These are phyloP conservation scores for Selenia dentaria DNA, from an alignment of 2,888 invertebrate species.

Conservation along the genomic window DNA sequence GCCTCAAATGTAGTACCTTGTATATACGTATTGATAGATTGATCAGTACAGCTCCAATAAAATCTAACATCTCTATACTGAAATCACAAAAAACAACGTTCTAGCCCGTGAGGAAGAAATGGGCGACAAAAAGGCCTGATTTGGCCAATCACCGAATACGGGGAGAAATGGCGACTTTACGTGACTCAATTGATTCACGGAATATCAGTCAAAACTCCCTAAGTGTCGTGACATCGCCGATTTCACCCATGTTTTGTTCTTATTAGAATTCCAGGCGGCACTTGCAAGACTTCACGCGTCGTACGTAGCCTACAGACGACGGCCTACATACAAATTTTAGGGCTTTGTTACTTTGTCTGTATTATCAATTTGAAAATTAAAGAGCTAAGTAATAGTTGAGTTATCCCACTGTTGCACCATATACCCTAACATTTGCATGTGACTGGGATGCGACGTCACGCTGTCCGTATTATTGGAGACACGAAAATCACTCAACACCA, in stretches of 20 bases:
- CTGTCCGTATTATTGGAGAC: no score
- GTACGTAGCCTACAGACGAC: background rate
- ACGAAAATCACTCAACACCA: no score
- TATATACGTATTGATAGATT: no score
- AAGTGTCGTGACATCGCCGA: conserved; percentile 3
- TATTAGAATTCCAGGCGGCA: conserved; percentile 13
- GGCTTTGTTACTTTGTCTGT: no score
- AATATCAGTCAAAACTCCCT: background rate
- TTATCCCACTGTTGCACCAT: no score
- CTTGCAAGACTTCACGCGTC: conserved; percentile 2
- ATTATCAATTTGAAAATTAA: background rate
- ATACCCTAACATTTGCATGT: no score
- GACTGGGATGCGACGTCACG: no score
- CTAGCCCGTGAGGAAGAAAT: background rate
- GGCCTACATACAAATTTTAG: background rate
- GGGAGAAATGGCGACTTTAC: conserved; percentile 12
- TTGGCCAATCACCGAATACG: conserved; percentile 19
- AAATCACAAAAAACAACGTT: background rate
- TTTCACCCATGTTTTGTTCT: conserved; percentile 19
- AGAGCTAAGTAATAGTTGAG: no score
- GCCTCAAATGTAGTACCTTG: no score
- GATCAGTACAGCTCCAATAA: no score
- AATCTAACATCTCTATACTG: no score
- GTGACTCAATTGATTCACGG: conserved; percentile 16
- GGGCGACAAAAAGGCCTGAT: conserved; percentile 16